A percentile compares a stretch with the other conserved stretches of the same genome.
Evolutionary conservation across 2,888 invertebrate genomes (phyloP).

Genomic region (Agrenia bidenticulata): DNA sequence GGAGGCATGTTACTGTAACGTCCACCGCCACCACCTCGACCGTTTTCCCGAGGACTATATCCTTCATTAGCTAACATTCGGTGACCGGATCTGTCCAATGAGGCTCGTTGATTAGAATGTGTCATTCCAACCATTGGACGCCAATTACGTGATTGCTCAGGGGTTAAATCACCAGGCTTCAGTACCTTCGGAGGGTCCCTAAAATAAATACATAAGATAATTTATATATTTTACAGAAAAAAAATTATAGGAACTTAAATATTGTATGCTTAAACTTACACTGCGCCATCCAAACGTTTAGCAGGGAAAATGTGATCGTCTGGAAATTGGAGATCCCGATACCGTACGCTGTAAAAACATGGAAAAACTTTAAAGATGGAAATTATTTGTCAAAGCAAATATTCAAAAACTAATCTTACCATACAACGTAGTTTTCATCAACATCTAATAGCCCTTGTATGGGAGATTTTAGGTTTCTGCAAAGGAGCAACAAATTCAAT

Average conservation of each 20-base stretch:
- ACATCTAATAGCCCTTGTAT: constrained; percentile 68
- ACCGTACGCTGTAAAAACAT: constrained; percentile 63
- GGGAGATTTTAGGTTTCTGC: constrained; percentile 68
- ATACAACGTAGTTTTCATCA: constrained; percentile 58
- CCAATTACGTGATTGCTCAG: constrained; percentile 66
- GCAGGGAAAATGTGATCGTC: constrained; percentile 78
- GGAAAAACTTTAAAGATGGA: background rate
- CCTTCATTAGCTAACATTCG: constrained; percentile 67
- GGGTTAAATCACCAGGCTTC: constrained; percentile 72
- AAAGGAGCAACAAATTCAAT: constrained; percentile 28
- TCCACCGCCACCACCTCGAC: constrained; percentile 48
- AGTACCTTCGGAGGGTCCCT: constrained; percentile 73
- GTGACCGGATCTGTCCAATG: constrained; percentile 70
- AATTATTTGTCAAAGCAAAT: constrained; percentile 19
- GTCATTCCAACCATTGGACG: constrained; percentile 77
- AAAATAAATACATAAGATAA: constrained; percentile 51
- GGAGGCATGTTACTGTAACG: constrained; percentile 56
- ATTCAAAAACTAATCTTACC: constrained; percentile 55
- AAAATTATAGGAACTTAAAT: background rate
- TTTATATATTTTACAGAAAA: constrained; percentile 16
- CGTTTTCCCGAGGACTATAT: constrained; percentile 24
- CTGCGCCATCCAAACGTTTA: constrained; percentile 60
- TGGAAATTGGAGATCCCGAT: constrained; percentile 75
- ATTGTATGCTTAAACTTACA: constrained; percentile 54
- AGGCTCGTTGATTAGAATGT: constrained; percentile 65